A percentile compares a stretch with the other conserved stretches of the same genome.
phyloP scores from a whole-genome alignment of 2,113 vertebrate genomes.

The Megaceryle maxima region DNA sequence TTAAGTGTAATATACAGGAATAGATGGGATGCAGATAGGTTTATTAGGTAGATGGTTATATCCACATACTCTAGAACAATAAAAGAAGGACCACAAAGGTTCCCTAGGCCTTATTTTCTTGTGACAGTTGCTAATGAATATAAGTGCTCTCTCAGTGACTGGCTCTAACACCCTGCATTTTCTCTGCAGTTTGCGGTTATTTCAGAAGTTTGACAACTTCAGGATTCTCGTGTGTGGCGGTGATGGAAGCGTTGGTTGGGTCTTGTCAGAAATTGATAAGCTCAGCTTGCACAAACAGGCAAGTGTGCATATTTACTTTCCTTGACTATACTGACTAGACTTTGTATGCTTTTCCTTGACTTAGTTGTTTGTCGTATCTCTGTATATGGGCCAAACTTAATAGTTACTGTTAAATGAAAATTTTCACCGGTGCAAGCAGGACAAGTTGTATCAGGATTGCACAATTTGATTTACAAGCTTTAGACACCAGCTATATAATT shows the following conservation, averaged over 20 bases:
- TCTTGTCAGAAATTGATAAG: constrained; percentile 97
- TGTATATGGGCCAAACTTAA: neutral
- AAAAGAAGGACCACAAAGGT: neutral
- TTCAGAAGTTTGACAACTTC: constrained; percentile 99
- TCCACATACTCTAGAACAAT: neutral
- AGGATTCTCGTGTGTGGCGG: constrained; percentile 97
- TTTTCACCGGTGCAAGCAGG: neutral
- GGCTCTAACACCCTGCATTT: constrained; percentile 29
- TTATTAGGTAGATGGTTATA: neutral
- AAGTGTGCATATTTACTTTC: constrained; percentile 45
- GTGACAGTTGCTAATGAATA: neutral
- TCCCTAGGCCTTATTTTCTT: neutral
- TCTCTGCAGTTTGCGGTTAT: constrained; percentile 88
- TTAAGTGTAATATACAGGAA: neutral
- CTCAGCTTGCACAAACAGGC: constrained; percentile 96
- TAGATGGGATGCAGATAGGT: neutral
- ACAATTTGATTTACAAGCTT: neutral
- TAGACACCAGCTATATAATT: neutral
- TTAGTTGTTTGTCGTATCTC: neutral
- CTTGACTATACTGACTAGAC: neutral
- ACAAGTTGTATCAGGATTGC: neutral
- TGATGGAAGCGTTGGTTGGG: constrained; percentile 98
- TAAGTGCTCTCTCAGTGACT: neutral
- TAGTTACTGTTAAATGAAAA: neutral
- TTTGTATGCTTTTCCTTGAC: neutral